These are phyloP conservation scores for Drosophila pectinifera DNA, from an alignment of 1,140 invertebrate species.

Conservation along the genomic window DNA sequence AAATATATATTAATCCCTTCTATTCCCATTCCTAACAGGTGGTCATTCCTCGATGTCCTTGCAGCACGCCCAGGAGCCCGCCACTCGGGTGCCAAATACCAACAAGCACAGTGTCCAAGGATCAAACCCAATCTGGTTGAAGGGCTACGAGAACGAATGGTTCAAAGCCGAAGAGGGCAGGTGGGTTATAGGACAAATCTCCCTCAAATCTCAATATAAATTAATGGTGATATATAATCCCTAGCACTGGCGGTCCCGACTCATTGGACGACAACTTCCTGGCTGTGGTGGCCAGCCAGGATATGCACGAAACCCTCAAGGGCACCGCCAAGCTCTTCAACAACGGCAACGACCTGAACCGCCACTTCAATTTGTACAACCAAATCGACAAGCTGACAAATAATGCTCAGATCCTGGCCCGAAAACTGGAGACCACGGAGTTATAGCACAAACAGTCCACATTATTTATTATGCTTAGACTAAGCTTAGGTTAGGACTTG, in stretches of 20 bases:
- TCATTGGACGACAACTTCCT: constrained; percentile 93
- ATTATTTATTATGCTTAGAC: constrained; percentile 60
- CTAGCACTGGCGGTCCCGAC: constrained; percentile 89
- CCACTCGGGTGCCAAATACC: constrained; percentile 94
- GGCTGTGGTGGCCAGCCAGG: constrained; percentile 66
- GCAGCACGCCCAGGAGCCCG: constrained; percentile 62
- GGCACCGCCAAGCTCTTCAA: constrained; percentile 84
- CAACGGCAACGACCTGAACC: constrained; percentile 86
- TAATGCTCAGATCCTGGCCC: constrained; percentile 86
- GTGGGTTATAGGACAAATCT: constrained; percentile 77
- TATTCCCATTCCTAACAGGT: constrained; percentile 29
- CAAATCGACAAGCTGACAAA: constrained; percentile 88
- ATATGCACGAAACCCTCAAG: constrained; percentile 79
- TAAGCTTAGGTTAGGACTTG: constrained; percentile 24
- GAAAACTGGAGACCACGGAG: constrained; percentile 95
- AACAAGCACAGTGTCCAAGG: constrained; percentile 97
- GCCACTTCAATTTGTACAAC: constrained; percentile 88
- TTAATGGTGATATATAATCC: not conserved
- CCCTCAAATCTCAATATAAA: not conserved
- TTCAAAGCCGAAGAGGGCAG: constrained; percentile 93
- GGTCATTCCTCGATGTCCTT: constrained; percentile 71
- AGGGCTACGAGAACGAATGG: constrained; percentile 97
- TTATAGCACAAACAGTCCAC: constrained; percentile 55
- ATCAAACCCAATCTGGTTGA: constrained; percentile 97
- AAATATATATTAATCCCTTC: not conserved